Evolutionary conservation across 2,113 vertebrate genomes (phyloP).

Genomic region (Anhinga anhinga): DNA sequence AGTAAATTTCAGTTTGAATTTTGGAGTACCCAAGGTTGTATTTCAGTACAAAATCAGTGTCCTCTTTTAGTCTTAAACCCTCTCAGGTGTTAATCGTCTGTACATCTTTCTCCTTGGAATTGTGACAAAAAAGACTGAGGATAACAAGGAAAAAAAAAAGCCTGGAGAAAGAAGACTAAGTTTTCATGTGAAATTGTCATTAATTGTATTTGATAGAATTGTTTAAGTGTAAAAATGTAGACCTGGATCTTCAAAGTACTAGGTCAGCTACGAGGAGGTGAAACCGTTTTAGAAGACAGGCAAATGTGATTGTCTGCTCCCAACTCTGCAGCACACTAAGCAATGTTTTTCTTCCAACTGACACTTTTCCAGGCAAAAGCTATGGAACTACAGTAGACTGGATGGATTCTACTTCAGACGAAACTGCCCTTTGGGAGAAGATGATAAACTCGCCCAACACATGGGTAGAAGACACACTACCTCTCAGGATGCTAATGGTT

Average conservation of each 20-base stretch:
- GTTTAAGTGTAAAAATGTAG: neutral
- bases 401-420: conserved; percentile 91
- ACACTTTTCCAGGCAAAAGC: conserved; percentile 81
- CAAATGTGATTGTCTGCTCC: neutral
- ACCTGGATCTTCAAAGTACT: neutral
- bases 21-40: neutral
- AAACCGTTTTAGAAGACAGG: neutral
- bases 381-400: conserved; percentile 86
- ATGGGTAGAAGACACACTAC: conserved; percentile 88
- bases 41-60: neutral
- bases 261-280: neutral
- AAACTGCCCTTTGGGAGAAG: conserved; percentile 85
- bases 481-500: conserved; percentile 87
- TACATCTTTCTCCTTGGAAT: neutral
- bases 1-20: neutral
- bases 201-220: neutral
- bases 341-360: neutral
- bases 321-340: neutral
- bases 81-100: neutral
- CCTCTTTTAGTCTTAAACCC: neutral
- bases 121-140: neutral
- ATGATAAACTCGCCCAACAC: conserved; percentile 84
- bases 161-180: neutral
- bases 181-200: neutral
- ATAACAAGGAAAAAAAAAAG: neutral